Evolutionary conservation across 1,140 invertebrate species (phyloP).

Genomic region (Microvelia longipes): DNA sequence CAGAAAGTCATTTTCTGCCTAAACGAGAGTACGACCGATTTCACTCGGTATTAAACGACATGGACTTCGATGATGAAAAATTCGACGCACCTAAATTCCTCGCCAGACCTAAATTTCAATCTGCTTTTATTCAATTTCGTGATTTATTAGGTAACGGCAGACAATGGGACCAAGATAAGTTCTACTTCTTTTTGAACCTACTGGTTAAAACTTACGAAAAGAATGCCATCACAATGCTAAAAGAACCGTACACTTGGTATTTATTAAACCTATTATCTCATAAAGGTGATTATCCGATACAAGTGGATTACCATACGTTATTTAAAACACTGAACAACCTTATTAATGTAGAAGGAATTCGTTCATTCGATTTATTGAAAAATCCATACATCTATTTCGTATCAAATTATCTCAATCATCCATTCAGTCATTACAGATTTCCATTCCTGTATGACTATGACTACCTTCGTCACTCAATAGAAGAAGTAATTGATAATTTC

Average conservation of each 20-base stretch:
- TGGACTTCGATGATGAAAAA: not conserved
- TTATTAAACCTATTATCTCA: not conserved
- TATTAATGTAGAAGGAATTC: not conserved
- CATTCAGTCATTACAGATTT: too few relatives aligned
- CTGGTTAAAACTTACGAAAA: not conserved
- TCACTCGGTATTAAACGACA: not conserved
- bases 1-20: not conserved
- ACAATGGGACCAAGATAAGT: not conserved
- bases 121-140: not conserved
- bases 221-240: not conserved
- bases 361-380: not conserved
- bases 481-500: not conserved
- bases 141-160: not conserved
- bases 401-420: too few relatives aligned
- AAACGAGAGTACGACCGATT: not conserved
- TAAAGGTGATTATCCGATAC: not conserved
- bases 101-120: not conserved
- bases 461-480: not conserved
- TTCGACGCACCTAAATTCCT: not conserved
- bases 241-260: not conserved
- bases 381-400: too few relatives aligned
- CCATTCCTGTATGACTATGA: too few relatives aligned
- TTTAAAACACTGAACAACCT: not conserved
- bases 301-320: not conserved
- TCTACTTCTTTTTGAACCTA: not conserved